Percentiles rank a stretch among this genome's conserved stretches.
Conservation (phyloP, 2,888 invertebrate species). For the Epinotia demarniana region DNA sequence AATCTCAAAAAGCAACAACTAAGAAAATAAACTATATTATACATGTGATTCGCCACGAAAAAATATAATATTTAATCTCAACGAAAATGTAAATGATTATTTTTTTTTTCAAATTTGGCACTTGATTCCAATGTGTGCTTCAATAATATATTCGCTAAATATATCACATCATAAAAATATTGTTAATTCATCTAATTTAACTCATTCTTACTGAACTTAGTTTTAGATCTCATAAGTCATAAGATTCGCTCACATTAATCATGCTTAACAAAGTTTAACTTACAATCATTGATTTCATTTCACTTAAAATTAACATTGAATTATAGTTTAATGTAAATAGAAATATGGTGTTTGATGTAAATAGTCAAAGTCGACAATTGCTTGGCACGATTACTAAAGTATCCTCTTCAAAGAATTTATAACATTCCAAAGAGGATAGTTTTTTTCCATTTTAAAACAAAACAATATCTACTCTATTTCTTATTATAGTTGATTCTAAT, state of each 20-base stretch:
- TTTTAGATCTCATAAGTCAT: background rate
- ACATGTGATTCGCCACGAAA: constrained; percentile 1
- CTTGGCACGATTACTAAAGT: background rate
- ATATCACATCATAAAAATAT: background rate
- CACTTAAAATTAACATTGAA: background rate
- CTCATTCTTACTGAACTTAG: background rate
- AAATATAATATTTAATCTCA: constrained; percentile 32
- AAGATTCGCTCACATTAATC: background rate
- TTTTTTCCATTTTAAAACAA: too few relatives aligned
- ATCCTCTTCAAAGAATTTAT: too few relatives aligned
- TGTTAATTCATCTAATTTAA: background rate
- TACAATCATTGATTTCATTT: constrained; percentile 3
- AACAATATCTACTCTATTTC: too few relatives aligned
- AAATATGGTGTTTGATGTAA: too few relatives aligned
- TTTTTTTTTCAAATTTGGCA: constrained; percentile 26
- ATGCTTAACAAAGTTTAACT: background rate
- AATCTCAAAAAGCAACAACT: constrained; percentile 32
- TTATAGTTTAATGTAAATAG: background rate
- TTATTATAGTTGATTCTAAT: too few relatives aligned
- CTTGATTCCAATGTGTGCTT: background rate
- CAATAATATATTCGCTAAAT: background rate
- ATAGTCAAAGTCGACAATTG: background rate
- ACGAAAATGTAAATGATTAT: background rate
- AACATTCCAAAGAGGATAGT: too few relatives aligned
- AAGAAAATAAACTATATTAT: constrained; percentile 19